Conservation (phyloP, 2,888 invertebrate species). For the Cephus pulcher region DNA sequence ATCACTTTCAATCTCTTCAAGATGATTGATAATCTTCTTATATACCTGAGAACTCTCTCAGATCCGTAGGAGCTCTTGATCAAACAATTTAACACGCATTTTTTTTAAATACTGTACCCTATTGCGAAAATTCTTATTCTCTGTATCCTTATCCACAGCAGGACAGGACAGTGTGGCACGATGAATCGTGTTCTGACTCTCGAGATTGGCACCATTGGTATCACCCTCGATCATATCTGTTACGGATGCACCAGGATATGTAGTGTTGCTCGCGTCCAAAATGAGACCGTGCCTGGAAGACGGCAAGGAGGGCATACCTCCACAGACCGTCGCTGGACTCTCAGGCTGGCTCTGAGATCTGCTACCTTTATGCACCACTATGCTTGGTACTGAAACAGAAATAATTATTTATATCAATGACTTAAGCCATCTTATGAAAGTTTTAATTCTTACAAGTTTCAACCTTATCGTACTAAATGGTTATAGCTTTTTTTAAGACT, state of each 20-base stretch:
- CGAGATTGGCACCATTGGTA: slow-evolving; percentile 45
- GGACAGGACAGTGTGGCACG: slow-evolving; percentile 41
- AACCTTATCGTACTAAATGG: neutral
- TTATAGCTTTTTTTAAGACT: slow-evolving; percentile 31
- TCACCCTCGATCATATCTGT: slow-evolving; percentile 63
- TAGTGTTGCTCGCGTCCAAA: slow-evolving; percentile 46
- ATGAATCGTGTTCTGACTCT: slow-evolving; percentile 22
- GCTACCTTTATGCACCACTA: slow-evolving; percentile 63
- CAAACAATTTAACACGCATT: neutral
- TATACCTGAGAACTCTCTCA: neutral
- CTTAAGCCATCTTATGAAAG: neutral
- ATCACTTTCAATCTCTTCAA: neutral
- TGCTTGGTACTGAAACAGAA: slow-evolving; percentile 61
- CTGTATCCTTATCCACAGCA: slow-evolving; percentile 53
- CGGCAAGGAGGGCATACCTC: slow-evolving; percentile 63
- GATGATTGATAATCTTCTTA: neutral
- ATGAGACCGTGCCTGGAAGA: slow-evolving; percentile 55
- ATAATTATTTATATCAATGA: neutral
- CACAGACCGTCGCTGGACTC: slow-evolving; percentile 54
- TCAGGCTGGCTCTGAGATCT: slow-evolving; percentile 55
- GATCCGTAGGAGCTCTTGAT: neutral
- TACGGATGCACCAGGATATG: slow-evolving; percentile 47
- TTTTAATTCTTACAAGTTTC: neutral
- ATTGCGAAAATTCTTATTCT: slow-evolving; percentile 59
- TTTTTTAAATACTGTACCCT: slow-evolving; percentile 44